Evolutionary conservation across 2,888 invertebrate species (phyloP), one percentile per base, ranked within the genome.

Genomic region (Apoderus coryli): DNA sequence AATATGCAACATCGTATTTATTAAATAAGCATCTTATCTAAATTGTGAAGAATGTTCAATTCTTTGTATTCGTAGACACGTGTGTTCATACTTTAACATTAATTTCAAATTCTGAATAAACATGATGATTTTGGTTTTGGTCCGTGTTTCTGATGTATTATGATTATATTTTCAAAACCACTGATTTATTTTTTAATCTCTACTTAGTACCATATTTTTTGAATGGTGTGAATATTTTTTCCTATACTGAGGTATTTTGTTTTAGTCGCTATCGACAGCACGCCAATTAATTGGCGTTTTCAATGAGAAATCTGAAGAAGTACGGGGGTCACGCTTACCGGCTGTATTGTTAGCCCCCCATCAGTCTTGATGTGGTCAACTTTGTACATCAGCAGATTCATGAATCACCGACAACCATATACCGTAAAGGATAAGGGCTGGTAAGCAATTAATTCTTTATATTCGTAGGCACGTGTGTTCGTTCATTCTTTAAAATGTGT

Each of bases 341-440:
- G n/a, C n/a, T n/a, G n/a, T n/a, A n/a, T n/a, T n/a, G n/a, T n/a
- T n/a, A n/a, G n/a, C n/a, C n/a, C n/a, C n/a, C n/a, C n/a, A n/a
- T n/a, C n/a, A n/a, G n/a, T n/a, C n/a, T n/a, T n/a, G n/a, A n/a
- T n/a, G n/a, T n/a, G n/a, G n/a, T n/a, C n/a, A n/a, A n/a, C n/a
- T n/a, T n/a, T n/a, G n/a, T n/a, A n/a, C n/a, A n/a, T n/a, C n/a
- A n/a, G n/a, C n/a, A n/a, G n/a, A n/a, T n/a, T n/a, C n/a, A n/a
- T n/a, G n/a, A n/a, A n/a, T n/a, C n/a, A n/a, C n/a, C n/a, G n/a
- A n/a, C n/a, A n/a, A n/a, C n/a, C n/a, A n/a, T 96, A 98, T 67
- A 84, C 88, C 46, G 98, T 98, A 24, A 93, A 81, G 55, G 84
- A 84, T 53, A 80, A 89, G 64, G 98, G n/a, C 98, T 51, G 98